Evolutionary conservation across 2,888 invertebrate genomes (phyloP), one percentile per base, ranked within the genome.

Genomic region (Apodemia hepburni): DNA sequence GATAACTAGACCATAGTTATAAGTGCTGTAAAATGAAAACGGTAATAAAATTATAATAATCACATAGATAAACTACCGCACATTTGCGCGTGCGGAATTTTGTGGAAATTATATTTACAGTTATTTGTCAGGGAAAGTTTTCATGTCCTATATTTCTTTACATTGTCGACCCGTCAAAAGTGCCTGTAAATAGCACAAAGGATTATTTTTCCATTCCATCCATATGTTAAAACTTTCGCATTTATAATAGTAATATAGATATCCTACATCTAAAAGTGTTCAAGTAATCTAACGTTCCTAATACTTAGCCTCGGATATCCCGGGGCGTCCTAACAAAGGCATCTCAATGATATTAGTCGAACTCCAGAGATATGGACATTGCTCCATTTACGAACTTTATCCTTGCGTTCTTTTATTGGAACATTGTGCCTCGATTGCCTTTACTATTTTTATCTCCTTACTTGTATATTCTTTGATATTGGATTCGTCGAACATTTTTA

Each of bases 331-430:
- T 69, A 69, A 70, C 69, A 70, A 68, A 68, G 64, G 66, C 67
- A 64, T 65, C 57, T 65, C 70, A 62, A 65, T 67, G 62, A 68
- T 72, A 71, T 73, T 78, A 75, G 75, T 69, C 73, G 72, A 70
- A 70, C 66, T 69, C 67, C 74, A 76, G 73, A 77, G 72, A 75
- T 78, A 80, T 80, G 72, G 73, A 73, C 71, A 78, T 75, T 72
- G 73, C 74, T 70, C 70, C 71, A 63, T 68, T 67, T 69, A 69
- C 27, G 15, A 57, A 54, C 15, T 54, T 54, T 29, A 29, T 54
- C 29, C 54, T 27, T 54, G 27, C 54, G 54, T 54, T 27, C 54
- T 15, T 54, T 54, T 54, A 54, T 54, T 54, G 54, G 54, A 54
- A 54, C 54, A 54, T 54, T 54, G 12, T 29, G 54, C 12, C 29